Percentiles rank a stretch among this genome's conserved stretches.
These are phyloP conservation scores for Artemia sinica DNA, from an alignment of 2,888 invertebrate genomes.

Conservation along the genomic window DNA sequence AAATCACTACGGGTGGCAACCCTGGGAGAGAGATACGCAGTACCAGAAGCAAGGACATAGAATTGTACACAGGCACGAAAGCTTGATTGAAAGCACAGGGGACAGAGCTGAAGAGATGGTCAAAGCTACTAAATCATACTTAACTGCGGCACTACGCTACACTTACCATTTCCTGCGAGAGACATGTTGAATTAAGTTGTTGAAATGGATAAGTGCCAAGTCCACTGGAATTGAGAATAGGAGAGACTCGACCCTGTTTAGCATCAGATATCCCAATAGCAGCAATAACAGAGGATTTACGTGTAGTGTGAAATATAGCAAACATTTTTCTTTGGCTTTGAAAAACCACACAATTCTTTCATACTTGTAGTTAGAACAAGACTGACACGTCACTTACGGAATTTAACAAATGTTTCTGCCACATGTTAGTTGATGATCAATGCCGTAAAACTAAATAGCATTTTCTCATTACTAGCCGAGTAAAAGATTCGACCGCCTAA, in stretches of 20 bases:
- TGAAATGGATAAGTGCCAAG: conserved; percentile 80
- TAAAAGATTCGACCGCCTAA: too few species aligned
- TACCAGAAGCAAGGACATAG: too few species aligned
- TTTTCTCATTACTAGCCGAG: too few species aligned
- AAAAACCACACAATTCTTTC: too few species aligned
- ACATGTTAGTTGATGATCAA: too few species aligned
- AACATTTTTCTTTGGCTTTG: neutral
- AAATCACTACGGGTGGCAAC: too few species aligned
- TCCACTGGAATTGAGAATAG: conserved; percentile 71
- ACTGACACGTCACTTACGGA: too few species aligned
- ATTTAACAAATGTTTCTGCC: too few species aligned
- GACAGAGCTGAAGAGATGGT: neutral
- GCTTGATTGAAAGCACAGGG: conserved; percentile 1
- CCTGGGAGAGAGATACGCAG: too few species aligned
- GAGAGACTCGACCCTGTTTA: conserved; percentile 71
- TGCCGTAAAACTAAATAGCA: too few species aligned
- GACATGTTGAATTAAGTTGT: conserved; percentile 68
- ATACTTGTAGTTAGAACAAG: too few species aligned
- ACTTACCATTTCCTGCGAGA: conserved; percentile 78
- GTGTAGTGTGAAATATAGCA: conserved; percentile 3
- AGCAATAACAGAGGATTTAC: conserved; percentile 33
- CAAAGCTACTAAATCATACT: conserved; percentile 1
- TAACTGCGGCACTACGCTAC: neutral
- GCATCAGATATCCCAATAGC: conserved; percentile 39
- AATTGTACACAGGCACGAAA: too few species aligned